Base-by-base conservation (phyloP, 2,797 vertebrate species). In the Halcyon smyrnensis region DNA sequence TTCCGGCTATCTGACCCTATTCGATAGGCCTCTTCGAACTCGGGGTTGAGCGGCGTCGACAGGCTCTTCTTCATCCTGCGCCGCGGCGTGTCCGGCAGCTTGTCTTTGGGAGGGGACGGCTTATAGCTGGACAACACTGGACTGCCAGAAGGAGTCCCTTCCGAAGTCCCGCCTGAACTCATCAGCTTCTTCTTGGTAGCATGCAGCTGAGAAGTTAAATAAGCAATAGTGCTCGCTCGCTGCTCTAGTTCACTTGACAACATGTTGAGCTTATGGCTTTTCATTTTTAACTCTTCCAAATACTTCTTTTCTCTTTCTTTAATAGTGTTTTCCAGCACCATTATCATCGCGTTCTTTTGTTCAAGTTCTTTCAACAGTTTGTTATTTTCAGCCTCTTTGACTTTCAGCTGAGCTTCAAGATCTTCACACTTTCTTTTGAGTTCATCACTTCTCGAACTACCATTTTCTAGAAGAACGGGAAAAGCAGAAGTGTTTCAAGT, bases 61-160 rank as follows among this genome's bases (percentile, higher is more conserved):
- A 99, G 98, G 90, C 99, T 99, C 98, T 99, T 99, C 97, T 99
- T 99, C 99, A 99, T 99, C 48, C 99, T 98, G 68, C 99, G 99
- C 48, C 99, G 98, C 0, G 99, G 99, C 1, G 99, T 99, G 67
- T 99, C 99, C 0, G 99, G 99, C 95, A 99, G 99, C 97, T 98
- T 98, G 84, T 99, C 98, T 84, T 99, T 99, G 87, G 99, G 99
- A 14, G 99, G 99, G 1, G 99, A 97, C 1, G 99, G 99, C 96
- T 98, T 99, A 94, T 99, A 99, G 60, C 96, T 97, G 82, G 98
- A 97, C 85, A 98, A 90, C 48, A 98, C 98, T 0, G 99, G 99
- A 85, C 99, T 99, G 74, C 98, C 98, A 0, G 98, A 98, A 1
- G 99, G 98, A 95, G 99, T 99, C 86, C 97, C 98, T 34, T 99